Evolutionary conservation across 2,113 vertebrate species (phyloP), one percentile per base, ranked within the genome.

Genomic region (Oxyura jamaicensis): DNA sequence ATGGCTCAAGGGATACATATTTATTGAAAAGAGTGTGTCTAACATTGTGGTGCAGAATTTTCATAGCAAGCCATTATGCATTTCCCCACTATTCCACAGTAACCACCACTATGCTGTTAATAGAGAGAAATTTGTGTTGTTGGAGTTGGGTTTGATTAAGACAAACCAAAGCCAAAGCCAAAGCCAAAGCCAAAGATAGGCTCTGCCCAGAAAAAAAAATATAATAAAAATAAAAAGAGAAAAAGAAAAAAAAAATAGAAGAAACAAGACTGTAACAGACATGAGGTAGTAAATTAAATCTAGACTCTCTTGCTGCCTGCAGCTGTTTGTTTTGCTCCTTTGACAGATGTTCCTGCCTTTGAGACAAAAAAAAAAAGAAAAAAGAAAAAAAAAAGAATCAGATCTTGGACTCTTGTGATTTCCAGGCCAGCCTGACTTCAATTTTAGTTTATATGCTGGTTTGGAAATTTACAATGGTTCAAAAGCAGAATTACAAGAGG

Each of bases 321-420:
- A 93, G 65, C 60, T 88, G 59, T 72, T 82, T 93, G 44, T 80
- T 88, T 42, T 90, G 13, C 22, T 94, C 6, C 29, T 76, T 74
- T 88, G 76, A 72, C 35, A 91, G 56, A 86, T 88, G 52, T 92
- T 93, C 33, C 22, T 80, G 31, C 19, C 90, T 94, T 81, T 86
- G 73, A 91, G 42, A 60, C 31, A 83, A 90, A 35, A 48, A 41
- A 88, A 41, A 88, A 86, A 52, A 29, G 52, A n/a, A 39, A 39
- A 39, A 39, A 83, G 88, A 35, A 48, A 41, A 88, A 41, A 88
- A 86, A 52, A 26, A 52, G 76, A 74, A 84, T 75, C 73, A 56
- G 13, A 33, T 86, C 50, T 92, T 78, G 77, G 42, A 84, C 12
- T 25, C 39, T 46, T 81, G 42, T 16, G 65, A 78, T 36, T 75